A percentile compares a stretch with the other conserved stretches of the same genome.
phyloP scores from a whole-genome alignment of 2,113 vertebrate species.

The Myocastor coypus region DNA sequence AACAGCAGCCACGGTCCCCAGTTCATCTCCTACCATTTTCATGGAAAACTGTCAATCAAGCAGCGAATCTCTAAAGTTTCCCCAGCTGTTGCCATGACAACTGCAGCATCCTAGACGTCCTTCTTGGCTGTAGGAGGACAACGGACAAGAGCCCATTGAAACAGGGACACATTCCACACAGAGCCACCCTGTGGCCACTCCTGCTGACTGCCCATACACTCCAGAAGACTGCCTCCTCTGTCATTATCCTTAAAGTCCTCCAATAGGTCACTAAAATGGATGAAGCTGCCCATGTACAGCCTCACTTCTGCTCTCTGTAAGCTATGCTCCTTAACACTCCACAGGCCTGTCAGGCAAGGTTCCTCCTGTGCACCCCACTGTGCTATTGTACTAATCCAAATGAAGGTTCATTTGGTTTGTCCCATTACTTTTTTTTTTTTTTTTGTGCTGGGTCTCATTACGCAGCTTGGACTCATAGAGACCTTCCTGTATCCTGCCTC shows the following conservation, averaged over 20 bases:
- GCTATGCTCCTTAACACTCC: background rate
- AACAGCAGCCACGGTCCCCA: background rate
- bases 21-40: background rate
- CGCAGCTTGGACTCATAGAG: too few relatives aligned
- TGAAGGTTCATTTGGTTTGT: background rate
- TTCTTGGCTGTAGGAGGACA: background rate
- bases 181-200: background rate
- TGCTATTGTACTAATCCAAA: background rate
- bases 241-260: background rate
- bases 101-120: background rate
- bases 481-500: too few relatives aligned
- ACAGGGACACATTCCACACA: background rate
- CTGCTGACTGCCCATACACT: background rate
- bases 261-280: background rate
- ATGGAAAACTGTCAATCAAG: background rate
- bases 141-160: background rate
- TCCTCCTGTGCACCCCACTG: background rate
- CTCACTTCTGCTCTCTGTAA: background rate
- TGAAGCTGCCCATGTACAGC: background rate
- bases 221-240: background rate
- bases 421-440: too few relatives aligned
- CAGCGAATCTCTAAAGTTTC: background rate
- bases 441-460: too few relatives aligned
- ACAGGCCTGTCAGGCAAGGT: background rate
- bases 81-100: background rate